Conservation (phyloP, 2,888 invertebrate genomes). For the Diogma glabrata region DNA sequence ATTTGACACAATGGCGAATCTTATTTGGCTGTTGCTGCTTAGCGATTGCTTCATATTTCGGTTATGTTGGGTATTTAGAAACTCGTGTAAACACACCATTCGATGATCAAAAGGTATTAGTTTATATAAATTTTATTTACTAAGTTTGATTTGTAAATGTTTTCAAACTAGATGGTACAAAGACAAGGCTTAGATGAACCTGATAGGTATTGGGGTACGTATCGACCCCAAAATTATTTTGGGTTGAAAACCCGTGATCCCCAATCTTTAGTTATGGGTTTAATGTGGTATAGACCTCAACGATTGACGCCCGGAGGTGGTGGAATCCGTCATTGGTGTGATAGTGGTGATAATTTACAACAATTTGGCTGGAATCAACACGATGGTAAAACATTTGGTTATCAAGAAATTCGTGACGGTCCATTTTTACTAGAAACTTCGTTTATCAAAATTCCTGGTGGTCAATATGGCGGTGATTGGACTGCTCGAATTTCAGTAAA, state of each 20-base stretch:
- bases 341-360: slow-evolving; percentile 69
- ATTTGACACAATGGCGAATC: slow-evolving; percentile 46
- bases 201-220: slow-evolving; percentile 87
- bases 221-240: slow-evolving; percentile 78
- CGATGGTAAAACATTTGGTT: slow-evolving; percentile 84
- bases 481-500: slow-evolving; percentile 65
- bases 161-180: slow-evolving; percentile 47
- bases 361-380: slow-evolving; percentile 87
- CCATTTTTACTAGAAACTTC: slow-evolving; percentile 68
- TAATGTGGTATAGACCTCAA: slow-evolving; percentile 91
- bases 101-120: slow-evolving; percentile 34
- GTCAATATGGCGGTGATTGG: slow-evolving; percentile 85
- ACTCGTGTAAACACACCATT: slow-evolving; percentile 81
- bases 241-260: slow-evolving; percentile 87
- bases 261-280: slow-evolving; percentile 76
- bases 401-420: slow-evolving; percentile 77
- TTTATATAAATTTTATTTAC: background rate
- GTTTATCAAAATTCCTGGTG: slow-evolving; percentile 75
- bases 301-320: slow-evolving; percentile 54
- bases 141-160: too few relatives aligned
- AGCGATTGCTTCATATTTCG: slow-evolving; percentile 58
- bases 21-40: slow-evolving; percentile 49
- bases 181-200: slow-evolving; percentile 58
- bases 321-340: slow-evolving; percentile 86
- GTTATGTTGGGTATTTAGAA: slow-evolving; percentile 73